A percentile compares a stretch with the other conserved stretches of the same genome.
Conservation (phyloP, 2,113 vertebrate species). For the Prochilodus magdalenae region DNA sequence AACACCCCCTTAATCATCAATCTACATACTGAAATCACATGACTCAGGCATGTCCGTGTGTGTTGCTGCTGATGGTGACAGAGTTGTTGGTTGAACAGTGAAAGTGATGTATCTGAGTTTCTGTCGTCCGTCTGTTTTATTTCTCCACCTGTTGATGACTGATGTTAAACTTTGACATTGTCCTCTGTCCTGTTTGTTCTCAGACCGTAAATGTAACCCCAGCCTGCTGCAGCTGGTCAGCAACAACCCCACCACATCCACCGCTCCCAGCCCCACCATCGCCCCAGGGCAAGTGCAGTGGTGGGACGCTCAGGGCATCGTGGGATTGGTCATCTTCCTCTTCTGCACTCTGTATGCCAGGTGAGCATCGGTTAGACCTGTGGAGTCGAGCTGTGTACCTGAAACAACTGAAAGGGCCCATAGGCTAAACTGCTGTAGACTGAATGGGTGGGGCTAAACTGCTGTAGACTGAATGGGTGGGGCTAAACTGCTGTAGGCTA, state of each 20-base stretch:
- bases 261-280: not conserved
- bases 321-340: constrained; percentile 87
- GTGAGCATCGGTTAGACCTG: constrained; percentile 63
- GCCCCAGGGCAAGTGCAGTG: constrained; percentile 70
- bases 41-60: no score
- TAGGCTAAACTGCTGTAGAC: no score
- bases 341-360: constrained; percentile 92
- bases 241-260: constrained; percentile 55
- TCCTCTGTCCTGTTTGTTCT: not conserved
- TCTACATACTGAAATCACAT: no score
- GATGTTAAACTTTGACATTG: not conserved
- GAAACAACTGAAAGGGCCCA: no score
- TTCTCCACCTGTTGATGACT: not conserved
- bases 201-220: constrained; percentile 87
- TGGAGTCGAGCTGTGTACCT: not conserved
- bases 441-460: no score
- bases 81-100: no score
- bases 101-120: no score
- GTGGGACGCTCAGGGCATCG: constrained; percentile 91
- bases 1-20: no score
- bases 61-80: no score
- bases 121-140: no score
- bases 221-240: constrained; percentile 79
- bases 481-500: no score
- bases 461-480: no score